Evolutionary conservation across 2,797 vertebrate genomes (phyloP), one percentile per base, ranked within the genome.

Genomic region (Garrulus glandarius): DNA sequence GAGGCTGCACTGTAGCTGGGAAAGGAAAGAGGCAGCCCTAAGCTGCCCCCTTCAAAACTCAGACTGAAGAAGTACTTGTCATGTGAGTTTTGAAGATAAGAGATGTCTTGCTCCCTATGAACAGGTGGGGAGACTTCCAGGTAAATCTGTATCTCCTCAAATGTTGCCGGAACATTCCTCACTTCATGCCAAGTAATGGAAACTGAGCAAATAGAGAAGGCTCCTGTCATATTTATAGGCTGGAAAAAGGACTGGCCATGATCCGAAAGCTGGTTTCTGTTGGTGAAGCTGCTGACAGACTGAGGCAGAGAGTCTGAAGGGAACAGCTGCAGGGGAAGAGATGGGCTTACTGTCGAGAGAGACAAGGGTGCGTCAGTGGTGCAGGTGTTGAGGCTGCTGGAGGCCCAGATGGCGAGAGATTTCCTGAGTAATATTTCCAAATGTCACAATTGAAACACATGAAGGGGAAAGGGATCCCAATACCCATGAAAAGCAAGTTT

Each of bases 401-500:
- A 91, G n/a, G 70, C 26, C 46, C 87, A 94, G 75, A 87, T 87
- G 87, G 89, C 0, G 0, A 59, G 75, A 94, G 32, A 47, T 80
- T 91, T 95, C 49, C 72, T 29, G 15, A 70, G 43, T 57, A 71
- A 37, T 80, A 61, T 53, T 94, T 95, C 82, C 92, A 92, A 94
- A 92, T 65, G 64, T 37, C 89, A 64, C 39, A 80, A 71, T 0
- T 64, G 68, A 94, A 93, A 70, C 19, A 67, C 8, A n/a, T 8
- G 10, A 85, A 74, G 26, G 26, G 50, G 15, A 85, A 53, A 92
- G 53, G 36, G 29, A 84, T 61, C 69, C 36, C 75, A 81, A 50
- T n/a, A 83, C 9, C 64, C 32, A 37, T 57, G 70, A 83, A 95
- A 93, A 84, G 32, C 14, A 44, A 94, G 17, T 61, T 87, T 86